A percentile compares a stretch with the other conserved stretches of the same genome.
Conservation (phyloP, 2,797 vertebrate genomes). For the Manis crassicaudata region DNA sequence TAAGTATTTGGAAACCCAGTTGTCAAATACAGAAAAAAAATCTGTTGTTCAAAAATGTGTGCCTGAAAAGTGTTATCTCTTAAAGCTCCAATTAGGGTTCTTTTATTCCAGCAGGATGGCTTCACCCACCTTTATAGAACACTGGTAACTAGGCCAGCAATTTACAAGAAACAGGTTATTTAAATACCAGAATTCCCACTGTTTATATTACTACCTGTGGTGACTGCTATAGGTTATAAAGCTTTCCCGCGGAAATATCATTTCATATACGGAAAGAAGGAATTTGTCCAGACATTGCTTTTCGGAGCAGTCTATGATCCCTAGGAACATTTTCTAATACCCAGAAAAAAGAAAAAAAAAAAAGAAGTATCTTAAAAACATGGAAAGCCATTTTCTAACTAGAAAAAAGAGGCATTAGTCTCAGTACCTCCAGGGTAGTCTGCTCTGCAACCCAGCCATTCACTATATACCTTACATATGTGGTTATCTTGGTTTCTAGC, state of each 20-base stretch:
- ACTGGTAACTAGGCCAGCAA: neutral
- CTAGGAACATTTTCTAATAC: neutral
- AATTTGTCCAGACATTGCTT: neutral
- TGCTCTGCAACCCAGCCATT: neutral
- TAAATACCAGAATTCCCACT: neutral
- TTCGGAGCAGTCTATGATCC: neutral
- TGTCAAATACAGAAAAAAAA: neutral
- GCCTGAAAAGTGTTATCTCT: neutral
- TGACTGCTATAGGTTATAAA: neutral
- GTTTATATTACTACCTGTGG: neutral
- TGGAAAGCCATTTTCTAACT: neutral
- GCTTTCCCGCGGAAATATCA: neutral
- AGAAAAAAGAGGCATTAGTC: neutral
- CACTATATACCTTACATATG: neutral
- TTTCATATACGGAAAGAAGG: neutral
- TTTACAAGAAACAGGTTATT: neutral
- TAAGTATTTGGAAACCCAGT: conserved; percentile 36
- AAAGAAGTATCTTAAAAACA: neutral
- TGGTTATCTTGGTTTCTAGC: neutral
- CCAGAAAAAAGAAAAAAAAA: neutral
- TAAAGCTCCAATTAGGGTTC: neutral
- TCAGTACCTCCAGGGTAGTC: neutral
- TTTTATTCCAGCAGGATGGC: neutral
- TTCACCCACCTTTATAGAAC: neutral
- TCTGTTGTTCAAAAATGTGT: neutral